These are phyloP conservation scores for Hirtodrosophila confusa DNA, from an alignment of 2,888 invertebrate species.

Conservation along the genomic window DNA sequence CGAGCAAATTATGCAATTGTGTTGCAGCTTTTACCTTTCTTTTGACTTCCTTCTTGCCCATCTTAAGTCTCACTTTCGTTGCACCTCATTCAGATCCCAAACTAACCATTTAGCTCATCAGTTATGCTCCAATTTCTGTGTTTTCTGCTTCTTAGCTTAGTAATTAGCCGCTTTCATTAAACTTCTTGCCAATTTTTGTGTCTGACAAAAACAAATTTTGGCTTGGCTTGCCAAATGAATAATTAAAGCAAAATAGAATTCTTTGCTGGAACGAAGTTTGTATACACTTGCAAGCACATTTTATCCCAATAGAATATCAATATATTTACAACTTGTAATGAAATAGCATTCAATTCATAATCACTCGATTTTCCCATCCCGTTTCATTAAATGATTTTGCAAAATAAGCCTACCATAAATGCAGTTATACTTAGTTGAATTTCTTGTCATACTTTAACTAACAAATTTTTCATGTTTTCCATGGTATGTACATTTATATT, in stretches of 20 bases:
- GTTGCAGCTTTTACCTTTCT: conserved; percentile 17
- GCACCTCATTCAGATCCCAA: conserved; percentile 23
- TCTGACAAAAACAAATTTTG: conserved; percentile 8
- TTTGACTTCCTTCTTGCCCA: background rate
- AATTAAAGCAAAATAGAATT: background rate
- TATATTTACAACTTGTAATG: no score
- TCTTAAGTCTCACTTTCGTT: conserved; percentile 38
- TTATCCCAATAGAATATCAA: no score
- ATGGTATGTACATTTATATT: no score
- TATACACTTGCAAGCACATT: background rate
- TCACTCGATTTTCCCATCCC: no score
- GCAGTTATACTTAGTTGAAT: no score
- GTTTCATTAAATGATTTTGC: no score
- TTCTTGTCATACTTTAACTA: no score
- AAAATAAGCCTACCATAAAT: no score
- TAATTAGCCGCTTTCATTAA: conserved; percentile 47
- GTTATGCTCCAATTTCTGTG: conserved; percentile 52
- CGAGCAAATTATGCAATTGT: conserved; percentile 44
- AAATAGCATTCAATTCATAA: no score
- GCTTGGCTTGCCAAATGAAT: conserved; percentile 29
- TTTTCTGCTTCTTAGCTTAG: conserved; percentile 8
- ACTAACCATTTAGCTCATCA: conserved; percentile 38
- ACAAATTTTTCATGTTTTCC: no score
- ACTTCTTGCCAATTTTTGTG: conserved; percentile 43
- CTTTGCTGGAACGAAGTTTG: conserved; percentile 5